Conservation (phyloP, 92 coral and sea anemone genomes). For the Desmophyllum pertusum region DNA sequence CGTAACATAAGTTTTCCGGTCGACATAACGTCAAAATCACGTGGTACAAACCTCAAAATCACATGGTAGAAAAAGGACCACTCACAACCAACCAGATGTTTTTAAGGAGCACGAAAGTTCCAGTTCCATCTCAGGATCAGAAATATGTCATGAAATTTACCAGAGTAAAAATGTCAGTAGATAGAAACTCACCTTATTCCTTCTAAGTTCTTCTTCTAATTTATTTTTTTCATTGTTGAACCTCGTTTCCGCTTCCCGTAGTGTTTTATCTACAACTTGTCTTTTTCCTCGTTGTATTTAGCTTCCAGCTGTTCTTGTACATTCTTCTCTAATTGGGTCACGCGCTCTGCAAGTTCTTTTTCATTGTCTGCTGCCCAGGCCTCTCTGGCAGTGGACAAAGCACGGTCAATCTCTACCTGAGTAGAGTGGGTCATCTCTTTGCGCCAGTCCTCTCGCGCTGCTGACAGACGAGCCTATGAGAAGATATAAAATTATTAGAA, state of each 20-base stretch:
- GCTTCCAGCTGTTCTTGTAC: slow-evolving; percentile 60
- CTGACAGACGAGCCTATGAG: slow-evolving; percentile 61
- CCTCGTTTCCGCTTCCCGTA: slow-evolving; percentile 50
- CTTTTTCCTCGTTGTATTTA: slow-evolving; percentile 56
- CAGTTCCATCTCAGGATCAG: too few species aligned
- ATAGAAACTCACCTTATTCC: slow-evolving; percentile 52
- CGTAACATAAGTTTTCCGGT: background rate
- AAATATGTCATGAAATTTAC: too few species aligned
- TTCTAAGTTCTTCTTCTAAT: slow-evolving; percentile 71
- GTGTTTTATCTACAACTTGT: slow-evolving; percentile 59
- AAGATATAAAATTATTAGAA: too few species aligned
- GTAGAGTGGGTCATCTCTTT: slow-evolving; percentile 68
- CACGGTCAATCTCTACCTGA: slow-evolving; percentile 79
- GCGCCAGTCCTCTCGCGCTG: slow-evolving; percentile 80
- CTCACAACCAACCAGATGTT: background rate
- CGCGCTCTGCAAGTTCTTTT: slow-evolving; percentile 77
- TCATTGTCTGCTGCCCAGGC: slow-evolving; percentile 83
- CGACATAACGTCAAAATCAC: background rate
- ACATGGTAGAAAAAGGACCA: background rate
- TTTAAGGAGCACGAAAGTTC: background rate
- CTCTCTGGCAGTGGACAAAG: slow-evolving; percentile 81
- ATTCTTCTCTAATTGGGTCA: slow-evolving; percentile 60
- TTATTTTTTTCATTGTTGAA: slow-evolving; percentile 66
- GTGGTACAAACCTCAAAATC: background rate
- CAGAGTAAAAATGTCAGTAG: too few species aligned